These are phyloP conservation scores for Eupithecia tripunctaria DNA, from an alignment of 2,888 invertebrate species.

Conservation along the genomic window DNA sequence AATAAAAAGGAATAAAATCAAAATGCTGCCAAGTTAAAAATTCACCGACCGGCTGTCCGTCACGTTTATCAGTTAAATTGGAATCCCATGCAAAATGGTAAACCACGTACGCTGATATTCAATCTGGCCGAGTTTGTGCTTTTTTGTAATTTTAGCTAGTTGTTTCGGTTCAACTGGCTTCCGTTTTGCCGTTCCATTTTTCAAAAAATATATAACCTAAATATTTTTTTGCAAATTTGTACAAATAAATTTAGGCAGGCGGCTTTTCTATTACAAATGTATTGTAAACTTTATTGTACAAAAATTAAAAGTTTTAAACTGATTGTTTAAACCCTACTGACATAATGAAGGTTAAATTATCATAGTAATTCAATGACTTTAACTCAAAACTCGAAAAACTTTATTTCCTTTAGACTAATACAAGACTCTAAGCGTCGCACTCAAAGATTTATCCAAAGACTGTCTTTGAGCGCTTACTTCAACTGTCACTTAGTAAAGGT, in stretches of 20 bases:
- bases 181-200: neutral
- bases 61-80: conserved; percentile 14
- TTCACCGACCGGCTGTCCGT: conserved; percentile 11
- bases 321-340: neutral
- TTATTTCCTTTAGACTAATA: neutral
- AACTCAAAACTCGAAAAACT: neutral
- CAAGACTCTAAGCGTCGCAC: too few species aligned
- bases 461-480: too few species aligned
- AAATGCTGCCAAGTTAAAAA: conserved; percentile 17
- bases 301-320: neutral
- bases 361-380: neutral
- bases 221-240: neutral
- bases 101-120: conserved; percentile 12
- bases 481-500: too few species aligned
- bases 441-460: too few species aligned
- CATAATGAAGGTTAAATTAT: neutral
- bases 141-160: conserved; percentile 6
- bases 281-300: neutral
- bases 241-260: neutral
- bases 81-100: conserved; percentile 9
- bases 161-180: conserved; percentile 5
- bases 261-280: neutral
- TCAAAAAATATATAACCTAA: neutral
- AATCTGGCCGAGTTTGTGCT: conserved; percentile 1
- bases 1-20: neutral